These are phyloP conservation scores for Drosophila gaucha DNA, from an alignment of 2,888 invertebrate species.

Conservation along the genomic window DNA sequence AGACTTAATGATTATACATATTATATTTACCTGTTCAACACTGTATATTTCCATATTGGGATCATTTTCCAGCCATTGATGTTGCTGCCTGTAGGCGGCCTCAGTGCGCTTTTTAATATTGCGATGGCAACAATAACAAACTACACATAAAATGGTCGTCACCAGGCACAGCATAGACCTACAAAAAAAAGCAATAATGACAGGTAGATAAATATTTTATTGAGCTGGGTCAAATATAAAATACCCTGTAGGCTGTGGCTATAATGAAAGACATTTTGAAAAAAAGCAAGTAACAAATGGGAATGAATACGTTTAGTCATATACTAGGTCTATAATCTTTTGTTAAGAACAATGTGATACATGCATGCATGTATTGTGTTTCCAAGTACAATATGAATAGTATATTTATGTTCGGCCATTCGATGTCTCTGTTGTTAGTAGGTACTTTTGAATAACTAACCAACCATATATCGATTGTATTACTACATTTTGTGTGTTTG, in stretches of 20 bases:
- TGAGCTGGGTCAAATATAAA: neutral
- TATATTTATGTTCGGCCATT: neutral
- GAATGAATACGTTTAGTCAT: neutral
- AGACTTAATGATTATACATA: neutral
- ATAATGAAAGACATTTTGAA: too few species aligned
- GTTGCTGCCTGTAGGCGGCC: slow-evolving; percentile 83
- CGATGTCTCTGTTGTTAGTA: slow-evolving; percentile 52
- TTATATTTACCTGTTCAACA: slow-evolving; percentile 84
- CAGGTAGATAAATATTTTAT: neutral
- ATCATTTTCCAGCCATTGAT: slow-evolving; percentile 84
- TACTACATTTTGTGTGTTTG: slow-evolving; percentile 6
- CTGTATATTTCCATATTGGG: slow-evolving; percentile 85
- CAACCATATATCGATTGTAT: slow-evolving; percentile 1
- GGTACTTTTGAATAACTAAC: slow-evolving; percentile 34
- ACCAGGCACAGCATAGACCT: slow-evolving; percentile 92
- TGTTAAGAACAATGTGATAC: neutral
- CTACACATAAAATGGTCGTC: slow-evolving; percentile 90
- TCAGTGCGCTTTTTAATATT: slow-evolving; percentile 84
- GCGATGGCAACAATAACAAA: slow-evolving; percentile 89
- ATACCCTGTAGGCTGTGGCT: slow-evolving; percentile 19
- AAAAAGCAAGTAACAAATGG: too few species aligned
- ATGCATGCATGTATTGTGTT: neutral
- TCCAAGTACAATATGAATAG: neutral
- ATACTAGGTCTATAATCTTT: neutral
- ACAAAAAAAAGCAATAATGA: slow-evolving; percentile 48